Conservation (phyloP, 2,113 vertebrate species). For the Oophaga pumilio region DNA sequence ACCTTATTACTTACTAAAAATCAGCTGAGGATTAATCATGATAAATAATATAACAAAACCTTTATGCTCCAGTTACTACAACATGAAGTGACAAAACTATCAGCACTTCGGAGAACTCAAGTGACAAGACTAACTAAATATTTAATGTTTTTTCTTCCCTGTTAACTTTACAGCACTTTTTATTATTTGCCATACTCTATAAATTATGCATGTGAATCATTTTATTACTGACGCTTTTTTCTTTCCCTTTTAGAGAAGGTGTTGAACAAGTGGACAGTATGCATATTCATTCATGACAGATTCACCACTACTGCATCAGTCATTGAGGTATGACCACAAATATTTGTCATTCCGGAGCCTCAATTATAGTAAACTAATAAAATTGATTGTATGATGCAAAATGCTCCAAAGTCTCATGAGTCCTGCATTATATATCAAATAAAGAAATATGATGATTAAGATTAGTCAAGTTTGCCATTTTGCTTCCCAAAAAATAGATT, state of each 20-base stretch:
- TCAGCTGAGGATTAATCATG: background rate
- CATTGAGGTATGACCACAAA: too few relatives aligned
- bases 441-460: too few relatives aligned
- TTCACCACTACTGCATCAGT: too few relatives aligned
- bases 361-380: too few relatives aligned
- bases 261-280: background rate
- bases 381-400: too few relatives aligned
- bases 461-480: too few relatives aligned
- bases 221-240: background rate
- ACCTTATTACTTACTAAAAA: background rate
- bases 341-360: too few relatives aligned
- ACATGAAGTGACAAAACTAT: background rate
- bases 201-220: background rate
- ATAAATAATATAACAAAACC: conserved; percentile 2
- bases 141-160: background rate
- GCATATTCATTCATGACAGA: background rate
- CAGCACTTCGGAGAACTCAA: background rate
- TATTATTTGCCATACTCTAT: background rate
- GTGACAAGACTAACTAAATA: background rate
- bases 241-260: background rate
- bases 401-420: background rate
- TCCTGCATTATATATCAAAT: background rate
- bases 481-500: too few relatives aligned
- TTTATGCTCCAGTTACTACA: conserved; percentile 13
- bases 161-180: background rate